Conservation (phyloP, 2,888 invertebrate species). For the Ophonus ardosiacus region DNA sequence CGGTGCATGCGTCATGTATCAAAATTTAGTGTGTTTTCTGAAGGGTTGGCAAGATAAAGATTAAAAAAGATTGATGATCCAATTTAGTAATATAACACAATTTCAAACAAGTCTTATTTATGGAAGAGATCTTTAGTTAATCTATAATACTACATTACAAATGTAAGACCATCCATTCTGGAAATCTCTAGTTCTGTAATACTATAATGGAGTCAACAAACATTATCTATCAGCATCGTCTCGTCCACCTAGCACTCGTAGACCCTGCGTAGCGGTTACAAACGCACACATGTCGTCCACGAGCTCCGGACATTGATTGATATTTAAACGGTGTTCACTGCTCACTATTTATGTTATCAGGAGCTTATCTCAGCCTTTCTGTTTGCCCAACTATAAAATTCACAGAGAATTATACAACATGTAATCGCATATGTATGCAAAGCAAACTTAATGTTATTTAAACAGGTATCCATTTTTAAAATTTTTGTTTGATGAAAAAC, state of each 20-base stretch:
- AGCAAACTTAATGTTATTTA: not conserved
- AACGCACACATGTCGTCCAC: conserved; percentile 30
- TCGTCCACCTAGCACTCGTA: not conserved
- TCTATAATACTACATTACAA: not conserved
- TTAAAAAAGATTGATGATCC: not conserved
- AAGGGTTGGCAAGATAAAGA: no score
- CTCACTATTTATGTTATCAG: conserved; percentile 52
- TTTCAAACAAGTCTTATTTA: not conserved
- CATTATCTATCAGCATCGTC: conserved; percentile 17
- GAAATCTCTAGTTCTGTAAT: conserved; percentile 5
- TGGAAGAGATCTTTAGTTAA: not conserved
- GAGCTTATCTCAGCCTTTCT: conserved; percentile 31
- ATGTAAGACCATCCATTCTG: not conserved
- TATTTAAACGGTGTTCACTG: conserved; percentile 53
- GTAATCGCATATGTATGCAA: conserved; percentile 30
- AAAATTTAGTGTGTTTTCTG: no score
- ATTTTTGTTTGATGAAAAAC: conserved; percentile 3
- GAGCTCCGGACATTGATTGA: conserved; percentile 56
- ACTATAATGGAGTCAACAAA: conserved; percentile 5
- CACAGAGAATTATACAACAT: conserved; percentile 37
- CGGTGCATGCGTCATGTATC: no score
- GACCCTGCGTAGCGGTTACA: conserved; percentile 8
- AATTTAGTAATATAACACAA: not conserved
- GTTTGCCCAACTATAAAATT: conserved; percentile 54
- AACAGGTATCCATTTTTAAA: not conserved